Percentiles rank a stretch among this genome's conserved stretches.
These are phyloP conservation scores for Agrochola circellaris DNA, from an alignment of 2,888 invertebrate species.

Conservation along the genomic window DNA sequence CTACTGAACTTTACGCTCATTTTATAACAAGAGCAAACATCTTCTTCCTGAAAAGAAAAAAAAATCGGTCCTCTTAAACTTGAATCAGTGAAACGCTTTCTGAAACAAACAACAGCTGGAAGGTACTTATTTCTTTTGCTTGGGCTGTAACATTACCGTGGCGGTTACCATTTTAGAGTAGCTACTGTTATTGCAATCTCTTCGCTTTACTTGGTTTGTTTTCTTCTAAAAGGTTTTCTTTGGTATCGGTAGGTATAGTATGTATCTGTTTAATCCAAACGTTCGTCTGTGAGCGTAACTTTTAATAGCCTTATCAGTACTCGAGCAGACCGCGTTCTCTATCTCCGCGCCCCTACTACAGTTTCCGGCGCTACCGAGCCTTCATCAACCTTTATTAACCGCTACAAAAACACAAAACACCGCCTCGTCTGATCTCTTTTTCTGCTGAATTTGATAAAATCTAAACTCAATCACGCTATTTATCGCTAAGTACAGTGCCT, in stretches of 20 bases:
- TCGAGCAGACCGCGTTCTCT: slow-evolving; percentile 82
- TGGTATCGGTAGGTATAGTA: slow-evolving; percentile 77
- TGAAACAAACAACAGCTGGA: slow-evolving; percentile 64
- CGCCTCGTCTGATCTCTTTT: slow-evolving; percentile 66
- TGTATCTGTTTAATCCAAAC: slow-evolving; percentile 83
- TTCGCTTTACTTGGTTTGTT: slow-evolving; percentile 70
- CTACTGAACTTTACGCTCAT: neutral
- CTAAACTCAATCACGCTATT: slow-evolving; percentile 16
- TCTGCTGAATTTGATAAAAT: slow-evolving; percentile 30
- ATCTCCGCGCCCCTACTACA: slow-evolving; percentile 75
- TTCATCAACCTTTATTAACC: slow-evolving; percentile 82
- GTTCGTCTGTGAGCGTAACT: slow-evolving; percentile 85
- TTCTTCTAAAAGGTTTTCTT: slow-evolving; percentile 76
- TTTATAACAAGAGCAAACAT: neutral
- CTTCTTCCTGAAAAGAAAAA: neutral
- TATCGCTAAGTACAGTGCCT: neutral
- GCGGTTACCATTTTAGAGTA: slow-evolving; percentile 70
- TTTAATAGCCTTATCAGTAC: slow-evolving; percentile 90
- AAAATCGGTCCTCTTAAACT: slow-evolving; percentile 38
- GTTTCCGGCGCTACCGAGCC: slow-evolving; percentile 63
- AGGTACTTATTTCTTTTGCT: slow-evolving; percentile 68
- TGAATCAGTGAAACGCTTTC: slow-evolving; percentile 68
- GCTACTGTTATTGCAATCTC: slow-evolving; percentile 73
- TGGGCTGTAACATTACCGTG: slow-evolving; percentile 72
- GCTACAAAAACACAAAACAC: slow-evolving; percentile 77